These are phyloP conservation scores for Anastrepha obliqua DNA, from an alignment of 1,140 invertebrate species.

Conservation along the genomic window DNA sequence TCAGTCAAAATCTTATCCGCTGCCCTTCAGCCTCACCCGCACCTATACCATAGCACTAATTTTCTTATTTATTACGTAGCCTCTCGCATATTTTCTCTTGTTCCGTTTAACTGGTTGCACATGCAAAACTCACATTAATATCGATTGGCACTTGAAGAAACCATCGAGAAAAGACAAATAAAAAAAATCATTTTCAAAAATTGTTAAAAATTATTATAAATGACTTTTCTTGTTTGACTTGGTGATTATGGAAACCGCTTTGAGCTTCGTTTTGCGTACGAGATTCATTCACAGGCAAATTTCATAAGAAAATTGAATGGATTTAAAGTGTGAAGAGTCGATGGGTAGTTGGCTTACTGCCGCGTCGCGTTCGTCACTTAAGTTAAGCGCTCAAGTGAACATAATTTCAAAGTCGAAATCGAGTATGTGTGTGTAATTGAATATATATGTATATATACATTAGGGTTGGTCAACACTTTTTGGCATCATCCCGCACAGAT, in stretches of 20 bases:
- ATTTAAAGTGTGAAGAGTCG: background rate
- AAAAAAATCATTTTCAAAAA: background rate
- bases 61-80: background rate
- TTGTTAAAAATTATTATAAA: constrained; percentile 47
- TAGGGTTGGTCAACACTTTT: no score
- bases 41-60: no score
- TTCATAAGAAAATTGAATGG: constrained; percentile 18
- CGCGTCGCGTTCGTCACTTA: no score
- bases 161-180: background rate
- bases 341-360: background rate
- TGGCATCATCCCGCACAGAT: no score
- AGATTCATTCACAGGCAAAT: background rate
- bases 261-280: background rate
- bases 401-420: no score
- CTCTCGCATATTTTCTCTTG: background rate
- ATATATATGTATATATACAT: no score
- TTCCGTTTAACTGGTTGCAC: background rate
- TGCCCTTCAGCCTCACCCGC: no score
- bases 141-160: background rate
- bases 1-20: background rate
- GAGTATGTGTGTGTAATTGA: no score
- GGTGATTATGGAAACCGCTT: constrained; percentile 2
- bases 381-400: no score
- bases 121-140: constrained; percentile 46
- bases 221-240: background rate